Evolutionary conservation across 2,888 invertebrate genomes (phyloP).

Genomic region (Pseudanteris insignis): DNA sequence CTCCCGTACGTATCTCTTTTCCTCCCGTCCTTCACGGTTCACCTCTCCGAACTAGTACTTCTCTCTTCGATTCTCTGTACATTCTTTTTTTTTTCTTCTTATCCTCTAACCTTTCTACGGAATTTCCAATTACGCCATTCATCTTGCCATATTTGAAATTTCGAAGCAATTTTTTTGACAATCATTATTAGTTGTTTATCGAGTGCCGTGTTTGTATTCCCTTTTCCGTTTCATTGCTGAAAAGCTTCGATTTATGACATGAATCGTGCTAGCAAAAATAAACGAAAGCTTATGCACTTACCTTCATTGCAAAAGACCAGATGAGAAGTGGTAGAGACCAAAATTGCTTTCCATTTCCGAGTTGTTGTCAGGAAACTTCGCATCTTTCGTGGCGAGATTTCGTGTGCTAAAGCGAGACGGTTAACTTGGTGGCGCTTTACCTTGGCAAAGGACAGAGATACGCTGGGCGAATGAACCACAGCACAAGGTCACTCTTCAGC

Average conservation of each 20-base stretch:
- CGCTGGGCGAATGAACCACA: slow-evolving; percentile 49
- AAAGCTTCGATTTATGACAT: slow-evolving; percentile 35
- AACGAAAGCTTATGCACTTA: slow-evolving; percentile 62
- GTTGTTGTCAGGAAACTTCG: slow-evolving; percentile 64
- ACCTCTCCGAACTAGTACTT: slow-evolving; percentile 44
- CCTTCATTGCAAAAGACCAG: slow-evolving; percentile 54
- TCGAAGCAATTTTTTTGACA: too few species aligned
- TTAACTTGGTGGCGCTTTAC: too few species aligned
- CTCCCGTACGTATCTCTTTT: slow-evolving; percentile 54
- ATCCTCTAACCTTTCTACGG: slow-evolving; percentile 12
- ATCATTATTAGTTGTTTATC: too few species aligned
- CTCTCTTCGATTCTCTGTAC: slow-evolving; percentile 44
- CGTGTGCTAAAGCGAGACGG: slow-evolving; percentile 42
- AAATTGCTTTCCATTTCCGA: slow-evolving; percentile 65
- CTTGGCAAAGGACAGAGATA: slow-evolving; percentile 28
- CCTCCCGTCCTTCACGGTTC: slow-evolving; percentile 47
- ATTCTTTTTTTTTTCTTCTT: slow-evolving; percentile 22
- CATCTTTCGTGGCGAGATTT: slow-evolving; percentile 56
- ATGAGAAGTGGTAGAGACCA: slow-evolving; percentile 57
- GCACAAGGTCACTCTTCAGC: slow-evolving; percentile 65
- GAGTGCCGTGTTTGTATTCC: too few species aligned
- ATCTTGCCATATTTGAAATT: slow-evolving; percentile 11
- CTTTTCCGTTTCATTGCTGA: slow-evolving; percentile 28
- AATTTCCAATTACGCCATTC: slow-evolving; percentile 17
- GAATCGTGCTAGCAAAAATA: slow-evolving; percentile 49